Evolutionary conservation across 2,797 vertebrate species (phyloP), one percentile per base, ranked within the genome.

Genomic region (Myioborus melanocephalus): DNA sequence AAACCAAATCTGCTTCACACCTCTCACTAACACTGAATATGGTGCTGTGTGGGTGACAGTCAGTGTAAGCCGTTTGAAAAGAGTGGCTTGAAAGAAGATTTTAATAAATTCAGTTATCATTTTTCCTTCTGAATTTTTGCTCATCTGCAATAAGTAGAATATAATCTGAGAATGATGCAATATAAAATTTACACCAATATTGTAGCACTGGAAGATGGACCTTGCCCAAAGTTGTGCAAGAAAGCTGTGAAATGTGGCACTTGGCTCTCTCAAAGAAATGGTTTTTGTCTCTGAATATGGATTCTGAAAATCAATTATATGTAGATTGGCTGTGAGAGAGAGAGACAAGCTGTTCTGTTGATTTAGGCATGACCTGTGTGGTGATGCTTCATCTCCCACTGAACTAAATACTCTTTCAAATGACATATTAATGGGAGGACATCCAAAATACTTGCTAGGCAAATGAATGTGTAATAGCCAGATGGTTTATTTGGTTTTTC

Each of bases 401-500:
- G 92, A 96, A 97, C 94, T 97, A 93, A 97, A 95, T 97, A 97
- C 89, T 97, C 95, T 94, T 91, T 92, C 94, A 83, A 96, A 95
- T 93, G 92, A 94, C 94, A 97, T 90, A 91, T 96, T 97, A 96
- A 94, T 87, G 89, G 95, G 95, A 97, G 96, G 94, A 69, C 87
- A 95, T 96, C 95, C 96, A 97, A 95, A 96, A 92, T 84, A 85
- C 94, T 96, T 97, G 90, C 90, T 93, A 95, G 73, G 85, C 78
- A 96, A 97, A 97, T 96, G 81, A 81, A 94, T 94, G 93, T 90
- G 57, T 93, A 94, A 95, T 94, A 95, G 81, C 90, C 94, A 96
- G 94, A 97, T 96, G 96, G 96, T 91, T 96, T 96, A 91, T 97
- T 90, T 97, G 93, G 93, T 94, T 96, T 97, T 97, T 94, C 91